phyloP scores from a whole-genome alignment of 2,797 vertebrate genomes.

The Chrysolophus pictus region DNA sequence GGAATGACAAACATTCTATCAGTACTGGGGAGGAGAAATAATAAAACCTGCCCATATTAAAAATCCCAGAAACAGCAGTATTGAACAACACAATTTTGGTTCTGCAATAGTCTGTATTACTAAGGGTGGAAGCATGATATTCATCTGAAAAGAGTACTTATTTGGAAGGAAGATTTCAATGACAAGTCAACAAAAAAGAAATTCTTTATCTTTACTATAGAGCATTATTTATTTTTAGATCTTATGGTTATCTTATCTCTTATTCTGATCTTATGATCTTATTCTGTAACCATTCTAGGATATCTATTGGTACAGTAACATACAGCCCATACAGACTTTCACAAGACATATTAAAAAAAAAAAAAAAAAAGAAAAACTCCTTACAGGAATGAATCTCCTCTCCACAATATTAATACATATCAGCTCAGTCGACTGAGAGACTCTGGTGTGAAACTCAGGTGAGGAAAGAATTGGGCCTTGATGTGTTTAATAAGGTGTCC shows the following conservation, averaged over 20 bases:
- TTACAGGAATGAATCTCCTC: neutral
- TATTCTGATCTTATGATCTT: neutral
- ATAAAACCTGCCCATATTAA: conserved; percentile 55
- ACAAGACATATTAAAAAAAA: conserved; percentile 13
- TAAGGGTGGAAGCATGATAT: neutral
- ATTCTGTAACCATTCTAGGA: neutral
- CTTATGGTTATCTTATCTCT: neutral
- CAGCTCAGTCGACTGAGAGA: neutral
- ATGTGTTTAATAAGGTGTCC: conserved; percentile 10
- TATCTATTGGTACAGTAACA: neutral
- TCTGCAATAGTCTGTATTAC: neutral
- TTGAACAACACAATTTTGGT: neutral
- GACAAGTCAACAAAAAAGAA: neutral
- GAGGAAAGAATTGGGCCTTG: neutral
- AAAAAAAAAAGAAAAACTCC: neutral
- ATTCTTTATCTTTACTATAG: neutral
- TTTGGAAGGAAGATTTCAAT: neutral
- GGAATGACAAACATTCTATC: conserved; percentile 61
- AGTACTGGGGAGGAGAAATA: conserved; percentile 39
- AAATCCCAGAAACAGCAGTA: conserved; percentile 36
- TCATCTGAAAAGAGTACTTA: neutral
- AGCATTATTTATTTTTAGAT: neutral
- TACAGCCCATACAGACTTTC: neutral
- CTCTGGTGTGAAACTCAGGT: neutral
- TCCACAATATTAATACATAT: neutral